Evolutionary conservation across 2,888 invertebrate species (phyloP).

Genomic region (Serrognathus titanus): DNA sequence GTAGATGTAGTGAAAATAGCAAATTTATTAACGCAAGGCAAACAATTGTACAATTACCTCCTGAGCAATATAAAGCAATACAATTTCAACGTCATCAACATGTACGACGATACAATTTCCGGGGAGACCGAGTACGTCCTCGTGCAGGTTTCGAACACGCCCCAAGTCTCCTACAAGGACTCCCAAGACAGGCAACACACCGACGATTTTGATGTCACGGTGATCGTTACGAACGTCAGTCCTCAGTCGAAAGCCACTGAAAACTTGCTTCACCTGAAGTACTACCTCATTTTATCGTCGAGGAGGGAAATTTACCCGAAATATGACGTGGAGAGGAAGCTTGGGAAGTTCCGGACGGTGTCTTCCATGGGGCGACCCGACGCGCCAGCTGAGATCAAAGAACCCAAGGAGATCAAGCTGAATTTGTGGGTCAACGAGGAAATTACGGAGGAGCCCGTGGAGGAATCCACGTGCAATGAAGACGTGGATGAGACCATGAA

Average conservation of each 20-base stretch:
- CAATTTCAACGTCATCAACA: slow-evolving; percentile 63
- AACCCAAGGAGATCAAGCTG: slow-evolving; percentile 8
- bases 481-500: slow-evolving; percentile 6
- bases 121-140: slow-evolving; percentile 58
- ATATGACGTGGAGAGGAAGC: slow-evolving; percentile 55
- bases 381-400: slow-evolving; percentile 29
- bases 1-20: slow-evolving; percentile 57
- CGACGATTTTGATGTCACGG: slow-evolving; percentile 65
- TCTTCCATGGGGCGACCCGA: slow-evolving; percentile 40
- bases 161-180: slow-evolving; percentile 57
- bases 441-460: not conserved
- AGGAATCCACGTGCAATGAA: not conserved
- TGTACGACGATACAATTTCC: slow-evolving; percentile 50
- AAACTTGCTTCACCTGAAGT: slow-evolving; percentile 53
- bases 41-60: slow-evolving; percentile 67
- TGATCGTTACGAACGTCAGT: slow-evolving; percentile 61
- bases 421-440: slow-evolving; percentile 1
- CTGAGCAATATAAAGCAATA: slow-evolving; percentile 64
- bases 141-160: slow-evolving; percentile 58
- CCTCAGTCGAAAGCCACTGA: slow-evolving; percentile 40
- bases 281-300: slow-evolving; percentile 61
- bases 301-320: slow-evolving; percentile 60
- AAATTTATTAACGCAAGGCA: slow-evolving; percentile 60
- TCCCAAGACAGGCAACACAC: slow-evolving; percentile 58
- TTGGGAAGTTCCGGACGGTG: slow-evolving; percentile 63